Conservation (phyloP, 2,888 invertebrate species). For the Euproctis similis region DNA sequence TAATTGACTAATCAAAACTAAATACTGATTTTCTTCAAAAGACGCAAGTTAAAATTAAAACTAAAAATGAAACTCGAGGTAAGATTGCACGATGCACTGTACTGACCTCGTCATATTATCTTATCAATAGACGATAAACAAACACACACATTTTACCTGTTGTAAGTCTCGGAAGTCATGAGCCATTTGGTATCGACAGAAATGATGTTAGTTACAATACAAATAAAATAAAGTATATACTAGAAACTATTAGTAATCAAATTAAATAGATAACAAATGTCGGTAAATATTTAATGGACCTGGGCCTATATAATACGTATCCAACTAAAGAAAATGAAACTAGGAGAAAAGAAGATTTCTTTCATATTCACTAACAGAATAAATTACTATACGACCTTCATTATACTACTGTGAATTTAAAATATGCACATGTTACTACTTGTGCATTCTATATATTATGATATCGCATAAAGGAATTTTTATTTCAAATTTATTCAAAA, state of each 20-base stretch:
- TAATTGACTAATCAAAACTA: too few relatives aligned
- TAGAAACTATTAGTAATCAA: too few relatives aligned
- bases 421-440: not conserved
- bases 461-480: slow-evolving; percentile 1
- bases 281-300: too few relatives aligned
- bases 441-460: not conserved
- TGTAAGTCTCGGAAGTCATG: slow-evolving; percentile 24
- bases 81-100: slow-evolving; percentile 15
- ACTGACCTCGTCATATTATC: slow-evolving; percentile 39
- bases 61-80: slow-evolving; percentile 20
- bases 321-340: too few relatives aligned
- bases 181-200: slow-evolving; percentile 17
- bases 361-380: too few relatives aligned
- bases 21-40: too few relatives aligned
- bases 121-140: slow-evolving; percentile 41
- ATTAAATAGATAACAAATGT: too few relatives aligned
- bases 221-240: too few relatives aligned
- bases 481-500: slow-evolving; percentile 7
- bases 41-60: too few relatives aligned
- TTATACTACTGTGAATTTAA: not conserved
- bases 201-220: too few relatives aligned
- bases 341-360: too few relatives aligned
- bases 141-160: slow-evolving; percentile 30
- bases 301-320: too few relatives aligned
- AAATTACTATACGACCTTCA: not conserved